Percentiles rank a stretch among this genome's conserved stretches.
Evolutionary conservation across 2,888 invertebrate species (phyloP).

Genomic region (Acutogordius australiensis): DNA sequence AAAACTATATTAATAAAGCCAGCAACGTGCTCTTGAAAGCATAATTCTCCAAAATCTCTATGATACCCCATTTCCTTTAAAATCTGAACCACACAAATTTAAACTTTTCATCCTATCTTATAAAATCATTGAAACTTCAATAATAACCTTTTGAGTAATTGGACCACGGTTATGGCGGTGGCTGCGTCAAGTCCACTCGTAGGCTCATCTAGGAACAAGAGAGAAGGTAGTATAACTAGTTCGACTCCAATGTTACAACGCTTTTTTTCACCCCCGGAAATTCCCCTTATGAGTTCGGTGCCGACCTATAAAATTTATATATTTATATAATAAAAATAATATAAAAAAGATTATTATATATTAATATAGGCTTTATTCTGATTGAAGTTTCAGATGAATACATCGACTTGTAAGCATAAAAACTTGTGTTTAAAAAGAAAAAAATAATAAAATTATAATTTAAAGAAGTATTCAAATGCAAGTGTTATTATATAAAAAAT

Average conservation of each 20-base stretch:
- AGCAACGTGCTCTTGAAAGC: too few species aligned
- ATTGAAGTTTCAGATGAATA: too few species aligned
- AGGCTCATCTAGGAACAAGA: constrained; percentile 87
- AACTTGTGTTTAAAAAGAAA: neutral
- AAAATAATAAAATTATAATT: neutral
- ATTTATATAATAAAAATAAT: neutral
- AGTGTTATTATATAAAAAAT: neutral
- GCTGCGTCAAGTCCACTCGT: constrained; percentile 82
- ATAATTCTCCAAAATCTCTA: too few species aligned
- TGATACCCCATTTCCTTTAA: too few species aligned
- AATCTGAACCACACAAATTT: too few species aligned
- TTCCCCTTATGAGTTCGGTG: constrained; percentile 47
- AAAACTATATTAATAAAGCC: too few species aligned
- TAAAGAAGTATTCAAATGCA: neutral
- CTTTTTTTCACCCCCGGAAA: constrained; percentile 83
- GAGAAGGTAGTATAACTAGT: constrained; percentile 62
- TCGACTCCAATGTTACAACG: constrained; percentile 76
- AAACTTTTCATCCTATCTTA: too few species aligned
- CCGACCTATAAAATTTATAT: neutral
- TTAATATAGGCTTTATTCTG: too few species aligned
- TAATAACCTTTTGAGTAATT: constrained; percentile 28
- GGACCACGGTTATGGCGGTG: constrained; percentile 73
- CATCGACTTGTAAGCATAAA: too few species aligned
- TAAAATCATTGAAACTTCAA: too few species aligned
- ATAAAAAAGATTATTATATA: neutral